Base-by-base conservation (phyloP, 2,797 vertebrate species). In the Sciaenops ocellatus region DNA sequence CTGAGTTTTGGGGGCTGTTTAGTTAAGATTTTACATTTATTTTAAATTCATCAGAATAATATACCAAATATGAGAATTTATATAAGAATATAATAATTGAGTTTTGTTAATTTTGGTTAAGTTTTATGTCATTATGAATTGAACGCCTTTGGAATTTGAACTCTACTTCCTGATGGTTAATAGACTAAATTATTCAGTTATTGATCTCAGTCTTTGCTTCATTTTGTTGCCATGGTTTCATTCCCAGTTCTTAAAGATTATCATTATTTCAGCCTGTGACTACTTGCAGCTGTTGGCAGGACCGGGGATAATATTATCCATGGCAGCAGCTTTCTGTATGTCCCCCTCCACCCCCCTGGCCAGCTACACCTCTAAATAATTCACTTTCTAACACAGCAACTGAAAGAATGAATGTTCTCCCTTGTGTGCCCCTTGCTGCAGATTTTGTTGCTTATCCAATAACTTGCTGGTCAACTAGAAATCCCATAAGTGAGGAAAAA, bases 341-440 rank as follows among this genome's bases (percentile, higher is more conserved):
- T 57, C n/a, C 50, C 55, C 46, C 1, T 8, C 20, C 2, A 44
- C 42, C 16, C 42, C 26, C 18, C 50, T 38, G 61, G 56, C 20
- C 59, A 54, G 51, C 46, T 69, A 16, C 50, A 28, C n/a, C 51
- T 67, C 46, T 82, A 68, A 82, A 85, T 85, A 79, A 75, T 85
- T 82, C 46, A 82, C 63, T 42, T 61, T 62, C 50, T n/a, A 47
- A 47, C 56, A 52, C 65, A 61, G 34, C 54, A 66, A 6, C 51
- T 34, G 50, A 55, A 22, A 30, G 30, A 42, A 63, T 51, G 15
- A 67, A 52, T 62, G 18, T 65, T 69, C 34, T 55, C 17, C 34
- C 24, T 38, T 4, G 2, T 62, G 20, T 60, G 54, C 51, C 24
- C 56, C 55, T 47, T 4, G 1, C 65, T 69, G 52, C 11, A 54